Conservation (phyloP, 2,797 vertebrate species). For the Darevskia nairensis region DNA sequence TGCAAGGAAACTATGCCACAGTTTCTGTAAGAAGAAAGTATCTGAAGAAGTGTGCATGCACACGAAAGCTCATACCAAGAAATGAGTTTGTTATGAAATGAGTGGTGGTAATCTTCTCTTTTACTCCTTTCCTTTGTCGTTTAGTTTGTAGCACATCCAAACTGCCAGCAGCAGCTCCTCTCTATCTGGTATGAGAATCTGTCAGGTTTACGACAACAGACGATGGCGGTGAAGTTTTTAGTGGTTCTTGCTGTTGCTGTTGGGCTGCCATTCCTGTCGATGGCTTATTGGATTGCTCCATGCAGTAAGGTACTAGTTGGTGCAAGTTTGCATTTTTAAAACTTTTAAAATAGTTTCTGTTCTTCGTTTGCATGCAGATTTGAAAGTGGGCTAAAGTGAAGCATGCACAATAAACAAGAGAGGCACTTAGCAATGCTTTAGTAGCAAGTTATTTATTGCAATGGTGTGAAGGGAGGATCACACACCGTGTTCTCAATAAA, state of each 20-base stretch:
- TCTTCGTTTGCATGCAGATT: neutral
- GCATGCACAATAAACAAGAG: neutral
- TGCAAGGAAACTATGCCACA: no score
- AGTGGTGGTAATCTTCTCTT: neutral
- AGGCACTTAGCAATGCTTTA: neutral
- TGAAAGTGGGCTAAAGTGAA: slow-evolving; percentile 11
- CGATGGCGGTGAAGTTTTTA: slow-evolving; percentile 92
- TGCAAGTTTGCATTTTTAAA: neutral
- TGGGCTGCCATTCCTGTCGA: slow-evolving; percentile 90
- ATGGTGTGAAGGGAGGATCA: neutral
- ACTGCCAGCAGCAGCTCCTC: slow-evolving; percentile 97
- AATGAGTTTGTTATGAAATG: no score
- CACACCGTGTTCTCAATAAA: neutral
- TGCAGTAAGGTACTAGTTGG: slow-evolving; percentile 89
- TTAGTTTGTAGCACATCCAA: slow-evolving; percentile 98
- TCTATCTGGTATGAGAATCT: slow-evolving; percentile 99
- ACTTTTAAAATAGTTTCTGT: neutral
- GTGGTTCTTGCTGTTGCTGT: slow-evolving; percentile 92
- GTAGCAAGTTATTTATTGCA: neutral
- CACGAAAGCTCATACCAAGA: no score
- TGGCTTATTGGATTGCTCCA: slow-evolving; percentile 93
- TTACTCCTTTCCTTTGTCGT: slow-evolving; percentile 23
- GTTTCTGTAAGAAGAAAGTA: no score
- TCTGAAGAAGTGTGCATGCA: no score
- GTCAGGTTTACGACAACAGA: slow-evolving; percentile 93